Base-by-base conservation (phyloP, 2,797 vertebrate genomes). In the Coendou prehensilis region DNA sequence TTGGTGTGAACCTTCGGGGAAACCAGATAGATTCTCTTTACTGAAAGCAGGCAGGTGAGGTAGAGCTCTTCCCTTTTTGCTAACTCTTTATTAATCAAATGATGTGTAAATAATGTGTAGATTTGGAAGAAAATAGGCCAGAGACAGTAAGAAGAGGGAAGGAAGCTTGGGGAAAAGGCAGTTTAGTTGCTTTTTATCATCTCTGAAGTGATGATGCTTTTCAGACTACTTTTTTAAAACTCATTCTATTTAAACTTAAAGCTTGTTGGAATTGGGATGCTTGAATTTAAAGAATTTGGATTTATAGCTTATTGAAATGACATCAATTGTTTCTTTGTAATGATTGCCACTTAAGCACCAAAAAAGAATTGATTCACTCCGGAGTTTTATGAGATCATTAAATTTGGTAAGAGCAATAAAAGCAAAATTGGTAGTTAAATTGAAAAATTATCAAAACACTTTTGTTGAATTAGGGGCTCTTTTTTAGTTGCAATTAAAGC, bases 361-460 rank as follows among this genome's bases (percentile, higher is more conserved):
- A 96, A 88, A 79, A n/a, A 90, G 14, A 95, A 92, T 47, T 81
- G 45, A 67, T 85, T 95, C 86, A 82, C 47, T 59, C n/a, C 23
- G 26, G 59, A 85, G 89, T 93, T 91, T 94, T 92, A 91, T 4
- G 61, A 88, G 96, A 84, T 79, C 80, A 82, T 85, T 95, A 82
- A 76, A 83, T 80, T 79, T 69, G 23, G 1, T 69, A 61, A 52
- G 91, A 52, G 50, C 71, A 59, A 9, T 95, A 64, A 95, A 91
- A 54, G 28, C 7, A 2, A 4, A 87, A 86, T 91, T 61, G n/a
- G 2, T 50, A 28, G 81, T 63, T 95, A 91, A 61, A 50, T 30
- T 78, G 23, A 85, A 94, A 97, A 90, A 37, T 26, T 30, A 89
- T 76, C 3, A 5, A 67, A 80, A 86, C 0, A 33, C 23, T 85